Evolutionary conservation across 2,888 invertebrate species (phyloP).

Genomic region (Scaptomyza flava): DNA sequence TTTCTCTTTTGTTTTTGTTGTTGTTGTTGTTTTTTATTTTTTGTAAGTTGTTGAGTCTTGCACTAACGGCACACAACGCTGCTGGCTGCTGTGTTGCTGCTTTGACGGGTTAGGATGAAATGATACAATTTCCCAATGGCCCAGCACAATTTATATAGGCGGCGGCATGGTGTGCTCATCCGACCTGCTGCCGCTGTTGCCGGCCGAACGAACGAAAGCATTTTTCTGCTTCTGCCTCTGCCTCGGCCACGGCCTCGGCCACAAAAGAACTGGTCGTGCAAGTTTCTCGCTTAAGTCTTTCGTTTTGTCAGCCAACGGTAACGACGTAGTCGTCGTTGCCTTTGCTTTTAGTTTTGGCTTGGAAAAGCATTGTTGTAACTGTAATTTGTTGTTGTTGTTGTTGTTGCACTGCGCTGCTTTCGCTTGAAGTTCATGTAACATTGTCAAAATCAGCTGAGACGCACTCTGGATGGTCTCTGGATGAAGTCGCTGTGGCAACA

Average conservation of each 20-base stretch:
- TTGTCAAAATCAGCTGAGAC: conserved; percentile 75
- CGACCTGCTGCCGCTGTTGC: conserved; percentile 48
- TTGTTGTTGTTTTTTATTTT: conserved; percentile 40
- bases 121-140: conserved; percentile 85
- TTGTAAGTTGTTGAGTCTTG: conserved; percentile 42
- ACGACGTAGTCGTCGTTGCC: conserved; percentile 29
- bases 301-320: conserved; percentile 73
- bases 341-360: conserved; percentile 31
- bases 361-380: conserved; percentile 71
- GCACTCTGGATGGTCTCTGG: conserved; percentile 11
- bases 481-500: conserved; percentile 50
- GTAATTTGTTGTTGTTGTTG: conserved; percentile 62
- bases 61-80: conserved; percentile 70
- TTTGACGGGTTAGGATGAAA: conserved; percentile 85
- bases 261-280: conserved; percentile 69
- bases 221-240: conserved; percentile 32
- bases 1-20: conserved; percentile 61
- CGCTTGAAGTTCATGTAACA: conserved; percentile 83
- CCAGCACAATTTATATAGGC: conserved; percentile 85
- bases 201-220: conserved; percentile 58
- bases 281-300: conserved; percentile 81
- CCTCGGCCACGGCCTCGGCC: conserved; percentile 47
- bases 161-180: conserved; percentile 74
- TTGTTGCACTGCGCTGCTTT: conserved; percentile 67
- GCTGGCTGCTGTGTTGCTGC: conserved; percentile 83